Percentiles rank a stretch among this genome's conserved stretches.
Evolutionary conservation across 2,797 vertebrate genomes (phyloP).

Genomic region (Parauchenoglanis punctatus): DNA sequence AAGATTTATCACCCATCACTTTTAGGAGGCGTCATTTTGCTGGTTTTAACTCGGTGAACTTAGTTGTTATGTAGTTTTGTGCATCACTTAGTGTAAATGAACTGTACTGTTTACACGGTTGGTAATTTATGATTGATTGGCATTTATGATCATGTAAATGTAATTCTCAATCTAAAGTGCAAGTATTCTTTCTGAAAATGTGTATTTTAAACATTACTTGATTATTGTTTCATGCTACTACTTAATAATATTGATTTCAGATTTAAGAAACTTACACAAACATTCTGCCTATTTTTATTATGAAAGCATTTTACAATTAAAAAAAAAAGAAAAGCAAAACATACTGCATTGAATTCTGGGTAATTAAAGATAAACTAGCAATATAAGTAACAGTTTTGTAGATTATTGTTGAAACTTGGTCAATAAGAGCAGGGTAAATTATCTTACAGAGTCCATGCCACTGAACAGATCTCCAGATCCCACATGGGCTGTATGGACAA

Average conservation of each 20-base stretch:
- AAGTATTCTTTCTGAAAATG: neutral
- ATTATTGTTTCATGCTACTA: neutral
- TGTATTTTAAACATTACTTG: neutral
- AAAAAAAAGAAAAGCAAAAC: neutral
- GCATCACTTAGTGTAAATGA: neutral
- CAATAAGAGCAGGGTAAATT: neutral
- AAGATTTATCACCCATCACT: neutral
- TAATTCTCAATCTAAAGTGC: neutral
- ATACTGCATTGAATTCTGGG: neutral
- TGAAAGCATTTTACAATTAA: neutral
- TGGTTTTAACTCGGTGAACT: neutral
- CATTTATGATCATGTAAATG: neutral
- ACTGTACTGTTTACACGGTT: neutral
- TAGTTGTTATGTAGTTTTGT: neutral
- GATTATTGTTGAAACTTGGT: neutral
- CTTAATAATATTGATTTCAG: neutral
- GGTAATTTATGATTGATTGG: neutral
- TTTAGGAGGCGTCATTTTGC: neutral
- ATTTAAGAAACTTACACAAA: neutral
- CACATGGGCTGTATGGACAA: slow-evolving; percentile 85
- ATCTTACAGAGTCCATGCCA: slow-evolving; percentile 85
- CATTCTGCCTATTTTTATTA: neutral
- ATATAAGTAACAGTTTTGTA: neutral
- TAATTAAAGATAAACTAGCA: neutral
- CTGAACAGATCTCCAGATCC: slow-evolving; percentile 87